Base-by-base conservation (phyloP, 35 echinoderm and acorn worm species). In the Antedon bifida region DNA sequence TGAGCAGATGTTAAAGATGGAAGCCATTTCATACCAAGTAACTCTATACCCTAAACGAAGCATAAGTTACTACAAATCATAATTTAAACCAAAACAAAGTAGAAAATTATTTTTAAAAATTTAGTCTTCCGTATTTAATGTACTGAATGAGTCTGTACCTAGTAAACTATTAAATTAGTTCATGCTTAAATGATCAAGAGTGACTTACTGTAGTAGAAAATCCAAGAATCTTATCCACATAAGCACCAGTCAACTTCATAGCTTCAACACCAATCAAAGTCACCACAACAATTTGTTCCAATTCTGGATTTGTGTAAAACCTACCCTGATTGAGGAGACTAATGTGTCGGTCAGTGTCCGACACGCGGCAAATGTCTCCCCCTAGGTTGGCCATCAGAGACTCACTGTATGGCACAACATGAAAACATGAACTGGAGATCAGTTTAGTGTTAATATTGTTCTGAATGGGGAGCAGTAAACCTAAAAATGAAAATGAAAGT, bases 221-320 rank as follows among this genome's bases (percentile, higher is more conserved):
- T 5, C 90, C 95, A 26, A 99, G 88, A 26, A 92, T 88, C 80
- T 88, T 88, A 0, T 86, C 91, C 39, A 99, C 42, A 0, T 82
- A 87, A 46, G 87, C 84, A 1, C 95, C 95, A 16, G 91, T 56
- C 19, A 77, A 44, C 36, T 89, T 99, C 38, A 99, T 32, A 31
- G 91, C 86, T 35, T 85, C 82, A 3, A 78, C 73, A 5, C 95
- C 88, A 26, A 91, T 84, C 74, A 99, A 88, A 5, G 95, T 91
- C 9, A 93, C 88, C 14, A 90, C 91, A 0, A 92, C 91, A 39
- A 92, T 87, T 85, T 96, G 93, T 74, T 96, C 93, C 73, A 96
- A 35, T 74, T 96, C 93, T 0, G 93, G 83, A 56, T 87, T 96
- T n/a, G 95, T 90, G 76, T 99, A 97, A 82, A 99, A 99, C 12